Base-by-base conservation (phyloP, 1,140 invertebrate genomes). In the Ylistrum balloti region DNA sequence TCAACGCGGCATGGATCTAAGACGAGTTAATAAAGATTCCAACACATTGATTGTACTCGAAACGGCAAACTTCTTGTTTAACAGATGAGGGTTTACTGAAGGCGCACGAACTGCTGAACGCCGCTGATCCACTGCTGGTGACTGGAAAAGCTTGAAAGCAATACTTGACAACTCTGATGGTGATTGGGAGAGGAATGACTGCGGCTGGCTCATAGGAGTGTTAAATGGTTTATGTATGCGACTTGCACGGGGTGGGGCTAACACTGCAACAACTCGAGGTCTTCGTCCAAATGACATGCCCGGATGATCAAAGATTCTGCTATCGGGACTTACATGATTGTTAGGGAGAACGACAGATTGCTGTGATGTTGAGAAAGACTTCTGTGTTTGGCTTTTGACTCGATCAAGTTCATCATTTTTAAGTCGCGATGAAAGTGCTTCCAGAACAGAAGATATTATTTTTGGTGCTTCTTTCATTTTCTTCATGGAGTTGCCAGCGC, bases 81-180 rank as follows among this genome's bases (percentile, higher is more conserved):
- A n/a, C 5, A n/a, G 7, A 28, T 74, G 22, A 0, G 56, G 28
- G 17, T 74, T 74, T 28, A 74, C 11, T 9, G 28, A 3, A n/a
- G 56, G 56, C 28, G 56, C 9, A 28, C 22, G n/a, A 7, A 28
- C 56, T 28, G 56, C 5, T 0, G 56, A 28, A 5, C 28, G 22
- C 1, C 56, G n/a, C 22, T 74, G 56, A 74, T 5, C 22, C n/a
- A n/a, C n/a, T 17, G 56, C 28, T 74, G 56, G 56, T 5, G 56
- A 74, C n/a, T 74, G 56, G n/a, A 74, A 74, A 74, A 74, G 56
- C 28, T 74, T 74, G 56, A 74, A 74, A 74, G 28, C 56, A n/a
- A 74, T 22, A 74, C 56, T 74, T 74, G 56, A 74, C n/a, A 74
- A 74, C 5, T n/a, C 56, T 7, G 56, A n/a, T 74, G 56, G 1